These are phyloP conservation scores for Nerophis ophidion DNA, from an alignment of 2,113 vertebrate species.

Conservation along the genomic window DNA sequence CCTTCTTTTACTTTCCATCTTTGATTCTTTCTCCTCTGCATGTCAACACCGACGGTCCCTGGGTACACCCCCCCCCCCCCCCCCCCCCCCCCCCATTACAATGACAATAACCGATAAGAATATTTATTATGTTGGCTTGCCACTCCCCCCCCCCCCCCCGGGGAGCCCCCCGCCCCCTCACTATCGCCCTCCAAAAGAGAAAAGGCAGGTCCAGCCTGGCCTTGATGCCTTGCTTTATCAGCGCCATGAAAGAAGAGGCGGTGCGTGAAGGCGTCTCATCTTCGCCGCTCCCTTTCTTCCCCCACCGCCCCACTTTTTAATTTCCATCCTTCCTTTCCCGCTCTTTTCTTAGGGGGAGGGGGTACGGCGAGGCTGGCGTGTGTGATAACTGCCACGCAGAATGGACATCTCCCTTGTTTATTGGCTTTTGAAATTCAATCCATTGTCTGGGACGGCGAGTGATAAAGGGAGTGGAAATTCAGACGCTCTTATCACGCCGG, in stretches of 20 bases:
- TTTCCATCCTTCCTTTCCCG: constrained; percentile 62
- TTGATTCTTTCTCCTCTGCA: constrained; percentile 61
- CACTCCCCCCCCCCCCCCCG: constrained; percentile 67
- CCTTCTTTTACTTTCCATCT: constrained; percentile 41
- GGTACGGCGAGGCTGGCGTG: constrained; percentile 55
- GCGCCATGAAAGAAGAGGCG: constrained; percentile 62
- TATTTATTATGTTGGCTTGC: constrained; percentile 72
- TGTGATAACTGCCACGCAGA: constrained; percentile 71
- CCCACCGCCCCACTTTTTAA: constrained; percentile 58
- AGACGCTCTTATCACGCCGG: constrained; percentile 68
- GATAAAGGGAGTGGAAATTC: constrained; percentile 72
- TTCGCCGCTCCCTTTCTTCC: constrained; percentile 55
- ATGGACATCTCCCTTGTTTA: constrained; percentile 75
- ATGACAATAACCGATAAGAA: constrained; percentile 74
- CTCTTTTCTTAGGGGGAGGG: constrained; percentile 47
- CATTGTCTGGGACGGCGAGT: constrained; percentile 69
- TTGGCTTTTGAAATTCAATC: constrained; percentile 75
- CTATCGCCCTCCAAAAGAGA: constrained; percentile 66
- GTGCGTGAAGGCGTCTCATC: constrained; percentile 65
- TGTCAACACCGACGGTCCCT: constrained; percentile 67
- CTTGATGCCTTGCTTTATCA: constrained; percentile 67
- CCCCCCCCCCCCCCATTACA: constrained; percentile 66
- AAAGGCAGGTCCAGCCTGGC: constrained; percentile 56
- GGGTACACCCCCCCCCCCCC: constrained; percentile 53
- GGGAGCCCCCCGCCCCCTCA: constrained; percentile 62